Evolutionary conservation across 2,888 invertebrate species (phyloP).

Genomic region (Apamea sordens): DNA sequence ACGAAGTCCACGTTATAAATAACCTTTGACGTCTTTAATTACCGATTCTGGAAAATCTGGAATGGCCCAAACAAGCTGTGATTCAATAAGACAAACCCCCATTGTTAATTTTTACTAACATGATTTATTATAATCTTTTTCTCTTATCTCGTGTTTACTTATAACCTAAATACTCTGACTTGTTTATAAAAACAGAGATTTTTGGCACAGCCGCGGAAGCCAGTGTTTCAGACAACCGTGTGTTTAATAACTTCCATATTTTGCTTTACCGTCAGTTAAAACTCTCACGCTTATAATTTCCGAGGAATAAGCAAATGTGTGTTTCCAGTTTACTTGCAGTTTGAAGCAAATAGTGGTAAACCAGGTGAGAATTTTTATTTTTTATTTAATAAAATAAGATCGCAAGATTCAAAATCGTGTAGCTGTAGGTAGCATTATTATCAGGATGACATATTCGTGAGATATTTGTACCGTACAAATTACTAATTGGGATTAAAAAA

Average conservation of each 20-base stretch:
- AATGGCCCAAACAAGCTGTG: constrained; percentile 37
- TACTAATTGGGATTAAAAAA: background rate
- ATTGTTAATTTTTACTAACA: constrained; percentile 17
- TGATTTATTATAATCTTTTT: background rate
- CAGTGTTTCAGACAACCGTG: constrained; percentile 25
- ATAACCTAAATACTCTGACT: constrained; percentile 16
- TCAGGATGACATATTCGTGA: background rate
- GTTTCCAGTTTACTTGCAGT: constrained; percentile 25
- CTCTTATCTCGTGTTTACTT: constrained; percentile 22
- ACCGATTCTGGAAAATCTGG: constrained; percentile 19
- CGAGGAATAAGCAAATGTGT: constrained; percentile 41
- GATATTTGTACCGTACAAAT: background rate
- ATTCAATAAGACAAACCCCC: constrained; percentile 35
- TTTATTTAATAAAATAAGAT: background rate
- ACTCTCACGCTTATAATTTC: constrained; percentile 40
- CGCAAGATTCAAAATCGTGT: background rate
- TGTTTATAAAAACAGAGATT: constrained; percentile 22
- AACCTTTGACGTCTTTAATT: constrained; percentile 20
- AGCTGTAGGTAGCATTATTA: background rate
- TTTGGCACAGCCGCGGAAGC: constrained; percentile 34
- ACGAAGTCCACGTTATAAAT: constrained; percentile 46
- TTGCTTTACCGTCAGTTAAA: constrained; percentile 35
- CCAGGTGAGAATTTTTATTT: constrained; percentile 29
- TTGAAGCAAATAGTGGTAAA: constrained; percentile 23
- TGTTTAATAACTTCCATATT: constrained; percentile 43